Evolutionary conservation across 2,888 invertebrate species (phyloP), one percentile per base, ranked within the genome.

Genomic region (Drosophila niveifrons): DNA sequence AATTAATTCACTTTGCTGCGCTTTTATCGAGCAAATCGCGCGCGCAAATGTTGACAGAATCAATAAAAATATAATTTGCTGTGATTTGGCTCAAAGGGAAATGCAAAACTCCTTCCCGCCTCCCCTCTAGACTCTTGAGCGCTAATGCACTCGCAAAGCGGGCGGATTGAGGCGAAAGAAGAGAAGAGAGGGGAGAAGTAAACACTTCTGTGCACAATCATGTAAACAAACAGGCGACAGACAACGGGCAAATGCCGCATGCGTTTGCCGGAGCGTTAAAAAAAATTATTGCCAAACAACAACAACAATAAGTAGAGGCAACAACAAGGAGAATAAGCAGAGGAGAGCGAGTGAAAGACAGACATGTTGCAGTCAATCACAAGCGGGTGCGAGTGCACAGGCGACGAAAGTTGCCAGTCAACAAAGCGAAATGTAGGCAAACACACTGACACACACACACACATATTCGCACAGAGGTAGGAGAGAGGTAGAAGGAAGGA

Each of bases 391-490:
- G 64, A 76, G 77, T 74, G 86, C 72, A 75, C 67, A 75, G 78
- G 78, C 72, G 89, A 88, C 81, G 87, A 86, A 87, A 80, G 87
- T 76, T 87, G 81, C 84, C 71, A 83, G 82, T 76, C 88, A 90
- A 80, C 82, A 88, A 86, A 89, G 89, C 86, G 83, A 72, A 84
- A 84, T 80, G 79, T 75, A 86, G 80, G 89, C 89, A 90, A 90
- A 90, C 89, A 90, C 69, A 61, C 59, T 66, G 69, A 57, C 78
- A 65, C 39, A 77, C 62, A 53, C 41, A 72, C 78, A 59, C 31
- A 67, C 62, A 46, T 34, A 48, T 50, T 46, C 46, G 15, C 31
- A 43, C 50, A 29, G 39, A 48, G 41, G 59, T 10, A 28, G 59
- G n/a, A 28, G 18, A 13, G 11, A 62, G 56, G 53, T 23, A 9